Evolutionary conservation across 1,140 invertebrate genomes (phyloP).

Genomic region (Agrilus planipennis): DNA sequence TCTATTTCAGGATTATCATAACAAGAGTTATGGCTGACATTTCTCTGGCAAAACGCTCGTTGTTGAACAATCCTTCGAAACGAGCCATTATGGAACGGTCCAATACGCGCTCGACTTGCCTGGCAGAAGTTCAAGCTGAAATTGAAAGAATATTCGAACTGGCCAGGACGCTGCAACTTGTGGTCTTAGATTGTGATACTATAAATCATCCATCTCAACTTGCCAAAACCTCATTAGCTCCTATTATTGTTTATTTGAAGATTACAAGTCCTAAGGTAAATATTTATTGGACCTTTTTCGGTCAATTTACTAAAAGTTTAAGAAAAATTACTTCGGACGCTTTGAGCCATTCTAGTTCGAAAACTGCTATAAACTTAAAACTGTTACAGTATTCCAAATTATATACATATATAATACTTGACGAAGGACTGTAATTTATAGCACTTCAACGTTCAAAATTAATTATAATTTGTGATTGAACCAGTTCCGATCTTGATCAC

Average conservation of each 20-base stretch:
- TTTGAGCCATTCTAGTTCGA: too few relatives aligned
- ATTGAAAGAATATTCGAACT: constrained; percentile 99
- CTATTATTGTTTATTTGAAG: constrained; percentile 98
- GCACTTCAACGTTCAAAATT: too few relatives aligned
- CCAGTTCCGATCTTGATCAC: too few relatives aligned
- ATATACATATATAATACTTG: too few relatives aligned
- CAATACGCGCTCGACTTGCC: constrained; percentile 63
- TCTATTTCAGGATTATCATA: constrained; percentile 94
- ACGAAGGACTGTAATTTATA: too few relatives aligned
- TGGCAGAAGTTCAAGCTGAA: constrained; percentile 87
- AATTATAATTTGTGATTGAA: too few relatives aligned
- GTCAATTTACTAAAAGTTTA: too few relatives aligned
- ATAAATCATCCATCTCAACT: constrained; percentile 99
- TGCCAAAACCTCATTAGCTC: constrained; percentile 96
- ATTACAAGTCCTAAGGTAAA: constrained; percentile 98
- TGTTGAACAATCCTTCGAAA: constrained; percentile 97
- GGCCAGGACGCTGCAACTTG: constrained; percentile 85
- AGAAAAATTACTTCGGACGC: too few relatives aligned
- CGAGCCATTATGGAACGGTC: constrained; percentile 94
- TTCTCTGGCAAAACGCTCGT: constrained; percentile 94
- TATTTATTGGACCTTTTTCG: too few relatives aligned
- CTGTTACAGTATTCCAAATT: too few relatives aligned
- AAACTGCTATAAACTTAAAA: too few relatives aligned
- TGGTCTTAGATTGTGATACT: constrained; percentile 99
- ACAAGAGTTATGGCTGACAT: constrained; percentile 99